Evolutionary conservation across 1,140 invertebrate species (phyloP).

Genomic region (Tetramorium parvispinum): DNA sequence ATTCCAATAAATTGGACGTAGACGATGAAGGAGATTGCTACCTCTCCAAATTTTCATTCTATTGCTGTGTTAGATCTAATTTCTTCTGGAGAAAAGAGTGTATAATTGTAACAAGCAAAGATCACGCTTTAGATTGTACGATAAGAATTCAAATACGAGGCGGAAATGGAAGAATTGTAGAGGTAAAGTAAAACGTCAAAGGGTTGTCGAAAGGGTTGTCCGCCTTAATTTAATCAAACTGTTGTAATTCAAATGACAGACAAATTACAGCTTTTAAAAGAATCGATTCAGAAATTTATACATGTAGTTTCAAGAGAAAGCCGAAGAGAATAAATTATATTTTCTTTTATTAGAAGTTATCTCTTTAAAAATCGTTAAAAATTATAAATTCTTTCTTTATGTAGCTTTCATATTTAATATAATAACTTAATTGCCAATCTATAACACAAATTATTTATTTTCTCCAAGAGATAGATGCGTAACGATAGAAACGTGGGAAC

Average conservation of each 20-base stretch:
- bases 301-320: too few relatives aligned
- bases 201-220: conserved; percentile 46
- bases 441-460: background rate
- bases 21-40: conserved; percentile 43
- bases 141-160: conserved; percentile 75
- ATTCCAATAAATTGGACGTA: conserved; percentile 76
- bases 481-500: conserved; percentile 43
- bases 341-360: too few relatives aligned
- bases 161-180: conserved; percentile 46
- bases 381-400: too few relatives aligned
- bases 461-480: background rate
- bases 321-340: too few relatives aligned
- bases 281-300: too few relatives aligned
- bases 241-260: too few relatives aligned
- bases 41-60: conserved; percentile 11
- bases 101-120: conserved; percentile 81
- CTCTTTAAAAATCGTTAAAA: too few relatives aligned
- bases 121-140: conserved; percentile 64
- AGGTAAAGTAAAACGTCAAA: background rate
- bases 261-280: too few relatives aligned
- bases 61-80: conserved; percentile 33
- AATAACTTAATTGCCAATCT: too few relatives aligned
- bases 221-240: conserved; percentile 15
- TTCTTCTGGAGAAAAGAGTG: conserved; percentile 72
- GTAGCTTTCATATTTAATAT: too few relatives aligned